Evolutionary conservation across 2,113 vertebrate species (phyloP).

Genomic region (Myrmecophaga tridactyla): DNA sequence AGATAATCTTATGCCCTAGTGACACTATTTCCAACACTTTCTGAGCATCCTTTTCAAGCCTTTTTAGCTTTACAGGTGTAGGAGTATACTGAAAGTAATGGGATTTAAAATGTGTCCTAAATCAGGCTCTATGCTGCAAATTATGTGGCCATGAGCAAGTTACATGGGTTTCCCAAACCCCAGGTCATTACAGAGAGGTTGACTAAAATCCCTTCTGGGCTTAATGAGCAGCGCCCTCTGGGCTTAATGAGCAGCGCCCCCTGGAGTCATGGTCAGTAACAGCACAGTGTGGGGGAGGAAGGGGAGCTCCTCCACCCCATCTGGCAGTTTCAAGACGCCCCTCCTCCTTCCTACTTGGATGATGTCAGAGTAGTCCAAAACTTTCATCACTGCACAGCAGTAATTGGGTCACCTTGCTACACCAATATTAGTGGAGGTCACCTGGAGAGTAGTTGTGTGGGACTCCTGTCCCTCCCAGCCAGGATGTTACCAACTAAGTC

Average conservation of each 20-base stretch:
- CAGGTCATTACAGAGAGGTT: background rate
- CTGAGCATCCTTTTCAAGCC: background rate
- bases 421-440: background rate
- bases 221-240: background rate
- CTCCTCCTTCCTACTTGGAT: too few species aligned
- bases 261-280: too few species aligned
- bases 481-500: too few species aligned
- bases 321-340: too few species aligned
- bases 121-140: background rate
- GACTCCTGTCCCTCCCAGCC: too few species aligned
- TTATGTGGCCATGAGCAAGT: background rate
- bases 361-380: too few species aligned
- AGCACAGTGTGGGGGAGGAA: too few species aligned
- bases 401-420: too few species aligned
- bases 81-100: background rate
- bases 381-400: too few species aligned
- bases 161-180: background rate
- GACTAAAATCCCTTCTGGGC: background rate
- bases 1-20: background rate
- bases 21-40: background rate
- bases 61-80: background rate
- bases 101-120: background rate
- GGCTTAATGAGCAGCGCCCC: too few species aligned
- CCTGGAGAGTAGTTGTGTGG: too few species aligned
- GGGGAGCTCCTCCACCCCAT: too few species aligned